Evolutionary conservation across 2,888 invertebrate genomes (phyloP), one percentile per base, ranked within the genome.

Genomic region (Agrenia bidenticulata): DNA sequence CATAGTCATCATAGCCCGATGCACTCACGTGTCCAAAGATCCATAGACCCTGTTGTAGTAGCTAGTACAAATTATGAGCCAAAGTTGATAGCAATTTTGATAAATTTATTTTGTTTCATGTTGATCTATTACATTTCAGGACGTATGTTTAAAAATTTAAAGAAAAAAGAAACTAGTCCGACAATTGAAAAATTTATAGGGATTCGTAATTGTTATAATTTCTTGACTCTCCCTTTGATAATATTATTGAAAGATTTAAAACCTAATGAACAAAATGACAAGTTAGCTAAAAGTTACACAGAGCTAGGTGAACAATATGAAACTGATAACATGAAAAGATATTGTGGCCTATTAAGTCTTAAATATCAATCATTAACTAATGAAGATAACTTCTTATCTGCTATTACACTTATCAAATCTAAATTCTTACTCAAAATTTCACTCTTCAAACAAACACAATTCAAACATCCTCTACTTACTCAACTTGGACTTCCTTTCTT

Each of bases 81-180:
- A n/a, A n/a, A n/a, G n/a, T n/a, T n/a, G 17, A 62, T 69, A 9
- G 73, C 76, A 2, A 57, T 76, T 45, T 39, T 50, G 1, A 53
- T 74, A 1, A 76, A 76, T 53, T 42, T 76, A 5, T 49, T 74
- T 51, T 60, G 74, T 4, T 76, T 76, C 32, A 51, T 74, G 41
- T 58, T 67, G 11, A 57, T 76, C 21, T 76, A 73, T 61, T 74
- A 66, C 58, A 53, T 76, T 9, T 62, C 71, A 9, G 73, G 76
- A 32, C 42, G 58, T 21, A 61, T 51, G 19, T 23, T 51, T 15
- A 51, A 23, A 7, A 32, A 32, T 32, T 32, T 15, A 27, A 55
- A 26, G 17, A 7, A 26, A 19, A 62, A 62, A 45, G 32, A 32
- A 32, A 32, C 4, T 7, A 42, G 19, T 5, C n/a, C 19, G 49